phyloP scores from a whole-genome alignment of 2,888 invertebrate genomes.

The Crossocerus cetratus region DNA sequence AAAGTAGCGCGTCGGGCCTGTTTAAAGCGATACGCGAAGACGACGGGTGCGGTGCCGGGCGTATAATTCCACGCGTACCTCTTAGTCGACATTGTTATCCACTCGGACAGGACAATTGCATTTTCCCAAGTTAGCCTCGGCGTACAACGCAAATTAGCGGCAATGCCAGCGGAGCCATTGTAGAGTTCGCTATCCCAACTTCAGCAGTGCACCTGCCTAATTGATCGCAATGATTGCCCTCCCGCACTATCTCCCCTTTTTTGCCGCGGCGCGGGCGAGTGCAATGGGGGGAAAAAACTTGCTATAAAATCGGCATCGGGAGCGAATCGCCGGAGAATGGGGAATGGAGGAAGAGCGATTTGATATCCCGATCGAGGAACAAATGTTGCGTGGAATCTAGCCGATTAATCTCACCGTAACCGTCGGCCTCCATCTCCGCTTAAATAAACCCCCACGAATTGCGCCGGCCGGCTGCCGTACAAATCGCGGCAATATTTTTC shows the following conservation, averaged over 20 bases:
- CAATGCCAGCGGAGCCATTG: not conserved
- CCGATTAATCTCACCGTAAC: not conserved
- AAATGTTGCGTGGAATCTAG: constrained; percentile 1
- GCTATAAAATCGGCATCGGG: not conserved
- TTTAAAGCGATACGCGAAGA: not conserved
- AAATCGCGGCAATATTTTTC: too few relatives aligned
- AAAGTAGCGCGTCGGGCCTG: constrained; percentile 1
- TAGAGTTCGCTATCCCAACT: not conserved
- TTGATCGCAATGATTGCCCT: constrained; percentile 9
- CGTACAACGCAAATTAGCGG: not conserved
- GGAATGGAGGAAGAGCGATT: constrained; percentile 2
- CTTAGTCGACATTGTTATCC: constrained; percentile 1
- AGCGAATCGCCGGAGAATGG: not conserved
- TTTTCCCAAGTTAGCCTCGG: not conserved
- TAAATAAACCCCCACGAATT: not conserved
- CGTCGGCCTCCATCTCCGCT: not conserved
- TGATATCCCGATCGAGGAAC: not conserved
- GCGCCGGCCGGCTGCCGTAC: too few relatives aligned
- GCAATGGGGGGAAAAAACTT: not conserved
- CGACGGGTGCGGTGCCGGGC: not conserved
- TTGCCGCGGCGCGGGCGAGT: too few relatives aligned
- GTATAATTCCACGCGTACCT: not conserved
- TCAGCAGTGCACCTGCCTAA: not conserved
- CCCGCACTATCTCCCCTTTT: not conserved
- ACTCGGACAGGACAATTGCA: not conserved